A percentile compares a stretch with the other conserved stretches of the same genome.
These are phyloP conservation scores for Melipona quadrifasciata DNA, from an alignment of 1,140 invertebrate genomes.

Conservation along the genomic window DNA sequence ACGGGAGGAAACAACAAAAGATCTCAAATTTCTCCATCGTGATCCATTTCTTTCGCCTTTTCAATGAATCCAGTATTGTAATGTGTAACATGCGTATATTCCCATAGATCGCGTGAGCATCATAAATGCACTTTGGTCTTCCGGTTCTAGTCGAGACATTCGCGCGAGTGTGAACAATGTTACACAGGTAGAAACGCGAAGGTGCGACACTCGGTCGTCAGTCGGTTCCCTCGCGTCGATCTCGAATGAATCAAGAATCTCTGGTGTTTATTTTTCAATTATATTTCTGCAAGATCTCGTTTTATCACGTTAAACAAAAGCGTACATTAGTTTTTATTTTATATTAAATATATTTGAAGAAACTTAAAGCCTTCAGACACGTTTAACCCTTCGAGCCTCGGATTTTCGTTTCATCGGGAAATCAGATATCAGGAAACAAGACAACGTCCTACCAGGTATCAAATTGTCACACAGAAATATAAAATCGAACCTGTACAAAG, in stretches of 20 bases:
- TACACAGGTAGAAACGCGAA: conserved; percentile 3
- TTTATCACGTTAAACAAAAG: conserved; percentile 53
- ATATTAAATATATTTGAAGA: conserved; percentile 42
- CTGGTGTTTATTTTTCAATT: conserved; percentile 45
- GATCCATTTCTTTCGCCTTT: conserved; percentile 10
- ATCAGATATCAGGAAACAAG: no score
- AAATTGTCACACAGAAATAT: conserved; percentile 13
- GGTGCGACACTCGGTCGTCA: neutral
- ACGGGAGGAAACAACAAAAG: conserved; percentile 42
- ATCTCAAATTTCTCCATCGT: neutral
- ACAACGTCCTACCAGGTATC: neutral
- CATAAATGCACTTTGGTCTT: conserved; percentile 57
- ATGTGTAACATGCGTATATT: conserved; percentile 13
- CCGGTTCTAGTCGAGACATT: conserved; percentile 55
- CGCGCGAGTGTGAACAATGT: neutral
- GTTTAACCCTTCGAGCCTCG: conserved; percentile 40
- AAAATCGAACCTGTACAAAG: neutral
- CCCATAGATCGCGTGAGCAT: neutral
- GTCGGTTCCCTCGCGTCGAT: neutral
- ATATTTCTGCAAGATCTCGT: conserved; percentile 56
- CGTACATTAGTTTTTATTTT: conserved; percentile 52
- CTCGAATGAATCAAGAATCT: conserved; percentile 17
- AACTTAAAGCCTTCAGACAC: conserved; percentile 40
- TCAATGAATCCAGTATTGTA: conserved; percentile 8
- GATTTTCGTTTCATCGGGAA: neutral